Base-by-base conservation (phyloP, 2,113 vertebrate genomes). In the Mohoua ochrocephala region DNA sequence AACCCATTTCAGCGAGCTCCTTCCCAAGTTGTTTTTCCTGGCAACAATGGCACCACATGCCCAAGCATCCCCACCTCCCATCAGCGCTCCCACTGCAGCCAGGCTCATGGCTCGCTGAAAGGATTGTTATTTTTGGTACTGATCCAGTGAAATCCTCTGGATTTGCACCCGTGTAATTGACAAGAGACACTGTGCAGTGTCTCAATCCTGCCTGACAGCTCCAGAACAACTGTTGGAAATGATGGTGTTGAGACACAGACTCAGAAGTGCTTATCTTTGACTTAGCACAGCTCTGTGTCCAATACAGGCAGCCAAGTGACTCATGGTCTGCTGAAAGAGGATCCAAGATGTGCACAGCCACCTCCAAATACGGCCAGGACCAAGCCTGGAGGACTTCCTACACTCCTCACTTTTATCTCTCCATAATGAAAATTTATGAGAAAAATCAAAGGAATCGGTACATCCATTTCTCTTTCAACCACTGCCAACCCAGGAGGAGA, bases 1-100 rank as follows among this genome's bases (percentile, higher is more conserved):
- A 57, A 68, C 8, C 20, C 28, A 76, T 37, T 60, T 24, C 4
- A 0, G 23, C 0, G 4, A 89, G 61, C 61, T 79, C 53, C 57
- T 27, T 49, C 70, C 81, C 3, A 1, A n/a, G 73, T 6, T 87
- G 65, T 13, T 91, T 84, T 15, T 76, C 44, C 84, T 73, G 91
- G 77, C 53, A 82, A 15, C 0, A 0, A 41, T 44, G 61, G 33
- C 44, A 33, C 6, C 2, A 2, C 6, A 0, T 0, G 2, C 33
- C 61, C 54, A 33, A 67, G 65, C 19, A 54, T 35, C 65, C 50
- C 74, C 52, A 50, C 11, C 31, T 85, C n/a, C 69, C 26, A 1
- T 13, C 84, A 37, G 41, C 14, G 39, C 74, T 90, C 78, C 78
- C 4, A 1, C 70, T 83, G 56, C 85, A 91, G 77, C 64, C 91